Conservation (phyloP, 2,888 invertebrate genomes). For the Drosophila neoperkinsi region DNA sequence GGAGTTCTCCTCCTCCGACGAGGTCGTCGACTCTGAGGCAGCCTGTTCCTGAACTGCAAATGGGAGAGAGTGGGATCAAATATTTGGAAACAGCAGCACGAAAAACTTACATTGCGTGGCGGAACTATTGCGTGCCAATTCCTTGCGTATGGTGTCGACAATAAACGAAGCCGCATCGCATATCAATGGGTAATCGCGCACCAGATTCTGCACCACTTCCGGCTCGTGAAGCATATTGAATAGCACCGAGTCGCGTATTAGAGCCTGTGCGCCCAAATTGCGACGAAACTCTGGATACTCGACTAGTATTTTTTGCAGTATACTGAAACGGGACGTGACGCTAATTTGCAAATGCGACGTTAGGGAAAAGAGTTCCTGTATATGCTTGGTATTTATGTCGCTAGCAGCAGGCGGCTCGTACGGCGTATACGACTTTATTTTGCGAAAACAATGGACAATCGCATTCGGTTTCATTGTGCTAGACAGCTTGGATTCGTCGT, state of each 20-base stretch:
- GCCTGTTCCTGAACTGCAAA: constrained; percentile 80
- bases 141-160: constrained; percentile 84
- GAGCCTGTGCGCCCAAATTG: constrained; percentile 89
- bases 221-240: constrained; percentile 89
- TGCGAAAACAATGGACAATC: constrained; percentile 86
- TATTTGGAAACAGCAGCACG: background rate
- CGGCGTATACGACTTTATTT: constrained; percentile 74
- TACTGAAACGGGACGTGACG: constrained; percentile 86
- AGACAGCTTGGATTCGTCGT: constrained; percentile 85
- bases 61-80: background rate
- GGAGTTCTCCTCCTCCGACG: constrained; percentile 84
- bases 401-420: constrained; percentile 66
- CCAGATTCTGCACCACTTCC: constrained; percentile 88
- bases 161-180: constrained; percentile 87
- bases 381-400: constrained; percentile 67
- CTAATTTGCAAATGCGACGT: constrained; percentile 84
- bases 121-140: constrained; percentile 80
- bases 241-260: constrained; percentile 90
- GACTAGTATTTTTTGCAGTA: constrained; percentile 87
- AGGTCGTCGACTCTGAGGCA: constrained; percentile 84
- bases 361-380: constrained; percentile 80
- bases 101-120: constrained; percentile 69
- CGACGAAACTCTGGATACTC: constrained; percentile 89
- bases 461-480: constrained; percentile 87
- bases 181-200: constrained; percentile 89